Base-by-base conservation (phyloP, 2,113 vertebrate species). In the Hippotragus niger region DNA sequence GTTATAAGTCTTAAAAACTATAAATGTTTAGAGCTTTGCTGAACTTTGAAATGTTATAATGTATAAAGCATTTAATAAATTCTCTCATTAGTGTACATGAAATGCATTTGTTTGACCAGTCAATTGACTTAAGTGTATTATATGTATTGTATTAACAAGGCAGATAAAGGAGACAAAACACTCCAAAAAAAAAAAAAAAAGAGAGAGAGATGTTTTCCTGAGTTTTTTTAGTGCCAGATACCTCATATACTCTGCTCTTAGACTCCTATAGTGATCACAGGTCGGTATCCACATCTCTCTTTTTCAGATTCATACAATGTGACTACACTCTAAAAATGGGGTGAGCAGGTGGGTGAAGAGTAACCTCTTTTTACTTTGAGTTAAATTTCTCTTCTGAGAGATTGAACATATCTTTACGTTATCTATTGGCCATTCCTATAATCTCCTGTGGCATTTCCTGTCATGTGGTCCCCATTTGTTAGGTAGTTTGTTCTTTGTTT, bases 1-100 rank as follows among this genome's bases (percentile, higher is more conserved):
- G 5, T 95, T 94, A 89, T n/a, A 60, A 6, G 45, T 84, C 71
- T 95, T 97, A 62, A 97, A 96, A 95, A 95, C n/a, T 91, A 83
- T 47, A 87, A 88, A 50, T 88, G 50, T 90, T 36, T 64, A 33
- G 81, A 81, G 47, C 40, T 95, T 95, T 95, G 88, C 58, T 96
- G 96, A 91, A 43, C 43, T 88, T 95, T 95, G 91, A 94, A 97
- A 82, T 93, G 40, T 78, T 90, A 50, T 81, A 67, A 50, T 50
- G 50, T 50, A 50, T 50, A 50, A 50, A 50, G 80, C 8, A 93
- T 87, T 93, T 89, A 40, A 60, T 52, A 84, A 82, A 60, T 92
- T 88, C 60, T 14, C 25, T 93, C 67, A 45, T 92, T 95, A 81
- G 60, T 19, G 13, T 71, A 89, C 6, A 74, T 57, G 88, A 92